Evolutionary conservation across 2,888 invertebrate genomes (phyloP).

Genomic region (Folsomia manolachei): DNA sequence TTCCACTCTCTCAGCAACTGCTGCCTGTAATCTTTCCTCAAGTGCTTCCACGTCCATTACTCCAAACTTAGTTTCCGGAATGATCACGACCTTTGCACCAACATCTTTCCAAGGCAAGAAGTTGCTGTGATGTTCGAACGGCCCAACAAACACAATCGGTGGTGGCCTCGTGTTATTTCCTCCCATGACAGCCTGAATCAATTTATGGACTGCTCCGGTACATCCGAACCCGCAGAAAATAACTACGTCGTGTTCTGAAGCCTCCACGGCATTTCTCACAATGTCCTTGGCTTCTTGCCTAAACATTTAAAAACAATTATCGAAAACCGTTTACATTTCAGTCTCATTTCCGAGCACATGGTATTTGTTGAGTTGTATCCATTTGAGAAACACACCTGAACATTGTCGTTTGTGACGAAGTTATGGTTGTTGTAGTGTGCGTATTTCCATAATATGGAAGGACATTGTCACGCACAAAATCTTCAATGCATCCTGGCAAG

Average conservation of each 20-base stretch:
- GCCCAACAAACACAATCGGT: conserved; percentile 74
- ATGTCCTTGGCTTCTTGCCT: conserved; percentile 80
- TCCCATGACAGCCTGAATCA: conserved; percentile 62
- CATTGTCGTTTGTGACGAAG: conserved; percentile 80
- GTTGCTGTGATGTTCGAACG: conserved; percentile 72
- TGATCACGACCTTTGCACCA: conserved; percentile 72
- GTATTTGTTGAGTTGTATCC: neutral
- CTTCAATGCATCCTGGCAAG: conserved; percentile 81
- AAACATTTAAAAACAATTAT: conserved; percentile 46
- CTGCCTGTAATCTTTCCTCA: conserved; percentile 65
- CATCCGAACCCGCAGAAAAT: conserved; percentile 72
- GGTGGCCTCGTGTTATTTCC: conserved; percentile 54
- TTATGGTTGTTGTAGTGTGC: conserved; percentile 75
- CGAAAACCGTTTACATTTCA: neutral
- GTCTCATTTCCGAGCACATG: neutral
- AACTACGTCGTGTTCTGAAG: conserved; percentile 74
- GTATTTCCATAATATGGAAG: conserved; percentile 81
- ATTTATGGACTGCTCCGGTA: conserved; percentile 71
- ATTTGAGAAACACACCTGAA: conserved; percentile 64
- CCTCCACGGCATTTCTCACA: conserved; percentile 73
- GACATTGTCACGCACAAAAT: conserved; percentile 74
- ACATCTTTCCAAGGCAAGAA: conserved; percentile 79
- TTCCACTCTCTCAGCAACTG: conserved; percentile 26
- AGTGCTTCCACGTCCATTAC: conserved; percentile 74
- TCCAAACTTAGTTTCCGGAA: conserved; percentile 75